Evolutionary conservation across 2,113 vertebrate genomes (phyloP).

Genomic region (Rana temporaria): DNA sequence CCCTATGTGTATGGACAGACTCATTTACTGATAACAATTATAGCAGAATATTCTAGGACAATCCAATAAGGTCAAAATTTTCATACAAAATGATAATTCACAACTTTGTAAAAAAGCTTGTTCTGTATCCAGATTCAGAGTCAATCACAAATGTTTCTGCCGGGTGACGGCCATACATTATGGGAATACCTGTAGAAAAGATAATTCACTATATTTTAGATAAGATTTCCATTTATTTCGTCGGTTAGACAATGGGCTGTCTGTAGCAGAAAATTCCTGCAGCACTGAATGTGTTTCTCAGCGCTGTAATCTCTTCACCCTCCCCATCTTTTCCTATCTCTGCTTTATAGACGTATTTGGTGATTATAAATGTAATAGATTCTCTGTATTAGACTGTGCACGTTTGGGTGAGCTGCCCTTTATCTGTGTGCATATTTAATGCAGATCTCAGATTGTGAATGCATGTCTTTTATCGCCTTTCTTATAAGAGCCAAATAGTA

Average conservation of each 20-base stretch:
- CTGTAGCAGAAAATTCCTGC: neutral
- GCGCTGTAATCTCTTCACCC: neutral
- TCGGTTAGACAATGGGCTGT: conserved; percentile 35
- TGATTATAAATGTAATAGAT: conserved; percentile 37
- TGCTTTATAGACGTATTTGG: conserved; percentile 38
- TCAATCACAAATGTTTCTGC: neutral
- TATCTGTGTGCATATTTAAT: conserved; percentile 21
- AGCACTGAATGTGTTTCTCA: conserved; percentile 16
- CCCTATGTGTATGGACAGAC: neutral
- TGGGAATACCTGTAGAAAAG: conserved; percentile 14
- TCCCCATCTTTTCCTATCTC: conserved; percentile 1
- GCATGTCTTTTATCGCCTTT: conserved; percentile 14
- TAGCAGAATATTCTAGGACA: neutral
- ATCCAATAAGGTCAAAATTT: neutral
- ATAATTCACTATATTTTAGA: conserved; percentile 23
- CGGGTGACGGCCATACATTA: conserved; percentile 1
- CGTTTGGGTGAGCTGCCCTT: conserved; percentile 8
- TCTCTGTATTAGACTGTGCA: conserved; percentile 1
- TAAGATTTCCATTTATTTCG: conserved; percentile 45
- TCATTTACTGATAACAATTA: conserved; percentile 1
- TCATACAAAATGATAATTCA: conserved; percentile 4
- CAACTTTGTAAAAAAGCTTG: neutral
- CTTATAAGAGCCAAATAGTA: conserved; percentile 12
- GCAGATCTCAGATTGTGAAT: conserved; percentile 9
- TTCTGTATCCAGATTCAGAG: neutral